phyloP scores from a whole-genome alignment of 2,113 vertebrate species.

The Albula glossodonta region DNA sequence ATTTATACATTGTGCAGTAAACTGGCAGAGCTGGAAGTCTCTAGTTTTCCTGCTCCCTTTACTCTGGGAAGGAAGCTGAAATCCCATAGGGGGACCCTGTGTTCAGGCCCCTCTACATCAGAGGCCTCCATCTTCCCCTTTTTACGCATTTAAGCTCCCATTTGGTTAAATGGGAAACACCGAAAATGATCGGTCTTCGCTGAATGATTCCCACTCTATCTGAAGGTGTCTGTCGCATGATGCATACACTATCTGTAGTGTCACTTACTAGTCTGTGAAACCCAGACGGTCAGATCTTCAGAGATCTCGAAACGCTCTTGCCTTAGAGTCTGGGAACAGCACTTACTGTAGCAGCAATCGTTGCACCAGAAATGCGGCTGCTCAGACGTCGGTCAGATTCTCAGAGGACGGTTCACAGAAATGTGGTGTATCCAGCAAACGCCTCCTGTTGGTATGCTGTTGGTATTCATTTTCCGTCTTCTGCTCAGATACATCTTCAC shows the following conservation, averaged over 20 bases:
- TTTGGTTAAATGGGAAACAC: background rate
- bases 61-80: background rate
- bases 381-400: too few species aligned
- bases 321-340: too few species aligned
- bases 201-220: background rate
- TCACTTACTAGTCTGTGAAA: too few species aligned
- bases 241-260: background rate
- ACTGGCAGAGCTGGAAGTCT: background rate
- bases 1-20: background rate
- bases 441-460: too few species aligned
- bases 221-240: background rate
- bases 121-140: background rate
- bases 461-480: too few species aligned
- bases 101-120: background rate
- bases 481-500: too few species aligned
- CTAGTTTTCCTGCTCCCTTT: background rate
- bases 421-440: too few species aligned
- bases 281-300: too few species aligned
- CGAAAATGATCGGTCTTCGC: background rate
- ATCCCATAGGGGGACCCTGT: background rate
- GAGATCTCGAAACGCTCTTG: too few species aligned
- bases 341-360: too few species aligned
- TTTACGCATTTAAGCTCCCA: background rate
- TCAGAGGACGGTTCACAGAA: too few species aligned
- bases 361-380: too few species aligned